Base-by-base conservation (phyloP, 30 jellyfish, hydroid and myxozoan genomes). In the Chrysaora quinquecirrha region DNA sequence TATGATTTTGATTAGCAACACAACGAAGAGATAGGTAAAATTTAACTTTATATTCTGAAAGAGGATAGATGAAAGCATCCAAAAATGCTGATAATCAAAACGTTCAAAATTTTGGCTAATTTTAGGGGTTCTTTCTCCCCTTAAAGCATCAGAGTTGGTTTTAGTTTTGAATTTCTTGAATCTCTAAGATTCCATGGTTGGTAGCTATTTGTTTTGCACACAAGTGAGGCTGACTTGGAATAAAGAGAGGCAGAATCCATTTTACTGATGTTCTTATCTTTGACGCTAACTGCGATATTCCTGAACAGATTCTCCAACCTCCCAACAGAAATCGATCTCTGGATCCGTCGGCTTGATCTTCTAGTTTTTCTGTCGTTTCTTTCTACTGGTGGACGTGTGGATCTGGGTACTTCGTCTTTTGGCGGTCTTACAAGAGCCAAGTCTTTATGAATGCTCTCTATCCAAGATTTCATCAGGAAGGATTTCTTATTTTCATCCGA, bases 141-240 rank as follows among this genome's bases (percentile, higher is more conserved):
- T 43, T 76, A 76, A 22, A 58, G 80, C 21, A 34, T 24, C n/a
- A 76, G 27, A 1, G 58, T 18, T 33, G 89, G 81, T 30, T 78
- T 65, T n/a, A 78, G 71, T 30, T 78, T 78, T 24, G 30, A 20
- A 29, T 78, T 78, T 35, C 89, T 78, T 1, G 89, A 81, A 62
- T 78, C 89, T 48, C 89, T 63, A 23, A 43, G 35, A 52, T 23
- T 60, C 89, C 89, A 78, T 28, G 49, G 56, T 48, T 78, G 74
- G 43, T 62, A 62, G 9, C 30, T 1, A 32, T 61, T 43, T n/a
- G 23, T 43, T 14, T 31, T 65, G 12, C 74, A 62, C 23, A 34
- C 81, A 1, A 43, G n/a, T 0, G 34, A 23, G 23, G 89, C 89
- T 27, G 89, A 68, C 34, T 63, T 78, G 23, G 75, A 46, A 52